Base-by-base conservation (phyloP, 64 coral and sea anemone species). In the Dendronephthya gigantea region DNA sequence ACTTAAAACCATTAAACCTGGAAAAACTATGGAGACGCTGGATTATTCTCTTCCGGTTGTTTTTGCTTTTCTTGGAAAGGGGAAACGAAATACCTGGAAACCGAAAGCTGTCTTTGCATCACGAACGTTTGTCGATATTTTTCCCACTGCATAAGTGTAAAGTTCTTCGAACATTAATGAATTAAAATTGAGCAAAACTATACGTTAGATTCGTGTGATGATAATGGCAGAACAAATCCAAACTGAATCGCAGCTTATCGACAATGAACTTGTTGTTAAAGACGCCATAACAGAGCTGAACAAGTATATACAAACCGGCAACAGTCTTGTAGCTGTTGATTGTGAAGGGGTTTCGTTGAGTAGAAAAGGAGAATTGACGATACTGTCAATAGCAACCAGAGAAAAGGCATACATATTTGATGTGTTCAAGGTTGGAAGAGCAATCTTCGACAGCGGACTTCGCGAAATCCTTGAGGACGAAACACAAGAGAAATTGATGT, bases 381-480 rank as follows among this genome's bases (percentile, higher is more conserved):
- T 91, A 70, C 14, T 91, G 11, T 68, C 85, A 28, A 50, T 91
- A 33, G 56, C 90, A 40, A 91, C 90, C 0, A 83, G 70, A 83
- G 90, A 91, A 48, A 91, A 91, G 50, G 90, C 85, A 31, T 91
- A 87, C 76, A 82, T 91, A 87, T 87, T 91, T 49, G 85, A 91
- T 69, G 88, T 90, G 14, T 33, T 68, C 56, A 88, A 84, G 45
- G 16, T 92, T 30, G 83, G 87, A 15, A 83, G 86, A 87, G 81
- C 52, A 16, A 28, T 89, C 10, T 92, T 92, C 52, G 65, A 39
- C 69, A 17, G 55, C 32, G 90, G 90, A 35, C 90, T 89, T 68
- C 83, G 74, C 25, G 86, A 85, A 65, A 85, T 89, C 47, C 55
- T 92, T 14, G 91, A 92, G 86, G 88, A 92, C 84, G 86, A 83